Evolutionary conservation across 2,113 vertebrate genomes (phyloP).

Genomic region (Danio rerio): GRCz12tu NC_133179.1:15821501-15822000

Average conservation of each 20-base stretch:
- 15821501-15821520: too few species aligned
- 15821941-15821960: too few species aligned
- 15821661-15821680: constrained; percentile 97
- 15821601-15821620: constrained; percentile 98
- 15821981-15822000: too few species aligned
- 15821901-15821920: too few species aligned
- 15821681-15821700: constrained; percentile 91
- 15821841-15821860: too few species aligned
- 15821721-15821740: constrained; percentile 81
- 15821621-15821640: constrained; percentile 97
- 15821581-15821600: constrained; percentile 93
- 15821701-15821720: constrained; percentile 96
- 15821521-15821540: constrained; percentile 20
- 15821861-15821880: too few species aligned
- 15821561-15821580: constrained; percentile 96
- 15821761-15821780: background rate
- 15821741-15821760: background rate
- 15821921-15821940: too few species aligned
- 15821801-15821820: background rate
- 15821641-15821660: constrained; percentile 96
- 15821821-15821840: background rate
- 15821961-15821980: too few species aligned
- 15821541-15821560: constrained; percentile 9
- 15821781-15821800: background rate
- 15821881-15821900: too few species aligned